Conservation (phyloP, 1,140 invertebrate genomes). For the Hyles vespertilio region DNA sequence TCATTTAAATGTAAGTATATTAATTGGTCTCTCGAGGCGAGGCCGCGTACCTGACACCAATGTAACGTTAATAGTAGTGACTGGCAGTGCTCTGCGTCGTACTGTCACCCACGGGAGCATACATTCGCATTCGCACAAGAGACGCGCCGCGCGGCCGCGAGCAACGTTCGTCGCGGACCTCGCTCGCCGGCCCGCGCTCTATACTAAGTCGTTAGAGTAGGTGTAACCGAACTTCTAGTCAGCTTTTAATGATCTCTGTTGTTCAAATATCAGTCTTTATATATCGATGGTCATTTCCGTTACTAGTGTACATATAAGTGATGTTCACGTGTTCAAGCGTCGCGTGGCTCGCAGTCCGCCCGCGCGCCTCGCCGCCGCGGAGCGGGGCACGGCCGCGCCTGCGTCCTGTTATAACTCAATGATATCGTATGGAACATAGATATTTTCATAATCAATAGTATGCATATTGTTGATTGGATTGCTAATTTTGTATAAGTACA, state of each 20-base stretch:
- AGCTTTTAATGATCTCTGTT: constrained; percentile 69
- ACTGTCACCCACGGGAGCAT: constrained; percentile 11
- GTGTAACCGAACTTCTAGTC: constrained; percentile 64
- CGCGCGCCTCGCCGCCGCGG: constrained; percentile 7
- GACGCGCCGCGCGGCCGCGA: constrained; percentile 15
- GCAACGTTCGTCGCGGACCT: constrained; percentile 1
- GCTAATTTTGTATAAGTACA: constrained; percentile 74
- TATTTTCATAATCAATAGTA: constrained; percentile 74
- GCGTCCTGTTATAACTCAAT: constrained; percentile 32
- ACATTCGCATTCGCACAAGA: constrained; percentile 61
- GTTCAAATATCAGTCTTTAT: constrained; percentile 47
- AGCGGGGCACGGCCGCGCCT: constrained; percentile 15
- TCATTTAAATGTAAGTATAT: constrained; percentile 55
- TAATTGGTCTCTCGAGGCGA: constrained; percentile 48
- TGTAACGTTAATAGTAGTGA: constrained; percentile 45
- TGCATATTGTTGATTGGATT: constrained; percentile 70
- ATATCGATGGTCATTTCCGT: constrained; percentile 51
- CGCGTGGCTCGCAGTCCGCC: constrained; percentile 8
- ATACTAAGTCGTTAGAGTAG: constrained; percentile 50
- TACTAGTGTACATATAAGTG: constrained; percentile 57
- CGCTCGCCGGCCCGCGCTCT: constrained; percentile 6
- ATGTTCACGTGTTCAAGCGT: constrained; percentile 56
- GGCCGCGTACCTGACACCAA: constrained; percentile 68
- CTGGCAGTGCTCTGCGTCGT: constrained; percentile 23
- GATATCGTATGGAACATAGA: constrained; percentile 53